Base-by-base conservation (phyloP, 2,888 invertebrate species). In the Cryptocheilus praepositus region DNA sequence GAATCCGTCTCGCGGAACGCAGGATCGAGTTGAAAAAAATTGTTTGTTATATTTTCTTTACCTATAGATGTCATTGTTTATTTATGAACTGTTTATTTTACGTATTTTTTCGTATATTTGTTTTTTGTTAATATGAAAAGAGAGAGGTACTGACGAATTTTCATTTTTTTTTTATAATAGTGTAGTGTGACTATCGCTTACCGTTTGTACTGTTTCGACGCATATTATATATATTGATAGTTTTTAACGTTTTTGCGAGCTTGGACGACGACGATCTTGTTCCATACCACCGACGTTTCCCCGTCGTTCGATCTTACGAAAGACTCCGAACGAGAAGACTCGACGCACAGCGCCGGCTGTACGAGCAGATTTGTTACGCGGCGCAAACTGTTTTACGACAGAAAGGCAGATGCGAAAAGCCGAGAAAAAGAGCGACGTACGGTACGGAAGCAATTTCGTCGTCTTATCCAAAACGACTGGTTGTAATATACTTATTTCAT, bases 61-160 rank as follows among this genome's bases (percentile, higher is more conserved):
- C 73, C 80, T 82, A 84, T 86, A 87, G 79, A 87, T 81, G 79
- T 83, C 81, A 87, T 88, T 88, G 88, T 88, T 88, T 86, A 87
- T 87, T 87, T 88, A 88, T 87, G 83, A 87, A 84, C 83, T 88
- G 88, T 88, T 88, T 88, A 87, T 84, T 87, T 86, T 86, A 82
- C 84, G 80, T 85, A 84, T 77, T 85, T 82, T 72, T 71, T 49
- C 80, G 76, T 84, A 82, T 81, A 77, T 67, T 84, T 84, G 83
- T 87, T 86, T 82, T 84, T 85, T 87, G 85, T 87, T 86, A 77
- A 83, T 82, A 75, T 72, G 82, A 81, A 80, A 80, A 72, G 71
- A 75, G 75, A 77, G 73, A 77, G 76, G 67, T 79, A 82, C 76
- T 62, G 79, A 82, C 68, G 72, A 75, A 70, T 69, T 76, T 70